Evolutionary conservation across 1,140 invertebrate species (phyloP).

Genomic region (Rhopalosiphum padi): DNA sequence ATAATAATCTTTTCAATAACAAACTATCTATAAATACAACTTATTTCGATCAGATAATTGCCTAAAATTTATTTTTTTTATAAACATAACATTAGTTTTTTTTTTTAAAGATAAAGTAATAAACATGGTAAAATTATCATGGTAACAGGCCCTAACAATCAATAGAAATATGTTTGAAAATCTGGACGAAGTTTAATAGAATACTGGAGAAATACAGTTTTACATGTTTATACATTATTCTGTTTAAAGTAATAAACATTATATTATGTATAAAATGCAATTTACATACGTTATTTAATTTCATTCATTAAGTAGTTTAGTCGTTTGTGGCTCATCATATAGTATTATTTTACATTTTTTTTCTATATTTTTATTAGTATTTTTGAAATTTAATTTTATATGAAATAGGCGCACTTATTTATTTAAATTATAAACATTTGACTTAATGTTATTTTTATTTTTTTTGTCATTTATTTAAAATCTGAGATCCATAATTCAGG

Average conservation of each 20-base stretch:
- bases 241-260: too few relatives aligned
- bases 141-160: too few relatives aligned
- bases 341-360: background rate
- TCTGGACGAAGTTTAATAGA: background rate
- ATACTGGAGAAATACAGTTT: background rate
- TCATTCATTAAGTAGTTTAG: background rate
- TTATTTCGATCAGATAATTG: background rate
- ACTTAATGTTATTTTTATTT: background rate
- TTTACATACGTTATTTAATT: too few relatives aligned
- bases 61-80: background rate
- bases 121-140: too few relatives aligned
- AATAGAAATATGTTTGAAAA: too few relatives aligned
- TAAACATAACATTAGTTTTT: background rate
- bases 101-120: too few relatives aligned
- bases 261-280: too few relatives aligned
- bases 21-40: background rate
- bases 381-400: background rate
- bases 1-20: background rate
- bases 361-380: background rate
- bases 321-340: background rate
- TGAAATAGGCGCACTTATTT: background rate
- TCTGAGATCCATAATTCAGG: background rate
- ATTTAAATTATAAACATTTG: background rate
- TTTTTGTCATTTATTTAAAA: background rate
- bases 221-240: background rate